A percentile compares a stretch with the other conserved stretches of the same genome.
These are phyloP conservation scores for Drosophila sproati DNA, from an alignment of 1,140 invertebrate species.

Conservation along the genomic window DNA sequence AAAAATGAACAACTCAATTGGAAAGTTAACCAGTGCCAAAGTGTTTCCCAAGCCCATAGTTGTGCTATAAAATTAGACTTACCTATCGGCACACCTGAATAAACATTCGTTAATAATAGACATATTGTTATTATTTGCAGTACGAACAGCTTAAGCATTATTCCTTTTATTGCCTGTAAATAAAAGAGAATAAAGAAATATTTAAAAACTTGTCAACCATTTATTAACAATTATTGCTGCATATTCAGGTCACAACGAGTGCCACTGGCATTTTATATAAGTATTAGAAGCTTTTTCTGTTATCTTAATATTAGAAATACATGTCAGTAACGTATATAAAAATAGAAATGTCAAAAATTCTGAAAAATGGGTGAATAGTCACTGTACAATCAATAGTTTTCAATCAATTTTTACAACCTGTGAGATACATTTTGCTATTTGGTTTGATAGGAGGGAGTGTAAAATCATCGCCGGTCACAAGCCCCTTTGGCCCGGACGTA, in stretches of 20 bases:
- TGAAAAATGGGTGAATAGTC: constrained; percentile 28
- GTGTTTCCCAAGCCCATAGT: not conserved
- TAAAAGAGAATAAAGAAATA: not conserved
- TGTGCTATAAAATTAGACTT: constrained; percentile 23
- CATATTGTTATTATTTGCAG: constrained; percentile 76
- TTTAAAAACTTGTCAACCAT: not conserved
- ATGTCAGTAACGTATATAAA: not conserved
- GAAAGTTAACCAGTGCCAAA: not conserved
- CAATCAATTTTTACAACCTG: constrained; percentile 61
- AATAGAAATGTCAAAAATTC: constrained; percentile 20
- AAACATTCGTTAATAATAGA: constrained; percentile 76
- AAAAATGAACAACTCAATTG: not conserved
- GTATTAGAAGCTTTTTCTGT: not conserved
- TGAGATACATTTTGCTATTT: constrained; percentile 56
- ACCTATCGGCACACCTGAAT: constrained; percentile 82
- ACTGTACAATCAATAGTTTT: constrained; percentile 62
- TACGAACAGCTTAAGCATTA: constrained; percentile 78
- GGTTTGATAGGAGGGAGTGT: not conserved
- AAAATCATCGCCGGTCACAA: constrained; percentile 12
- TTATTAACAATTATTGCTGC: not conserved
- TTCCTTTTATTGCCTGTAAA: constrained; percentile 71
- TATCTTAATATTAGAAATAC: not conserved
- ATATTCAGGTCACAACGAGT: not conserved
- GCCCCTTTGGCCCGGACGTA: constrained; percentile 8
- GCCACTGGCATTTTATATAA: not conserved